Base-by-base conservation (phyloP, 2,797 vertebrate genomes). In the Cirrhinus molitorella region DNA sequence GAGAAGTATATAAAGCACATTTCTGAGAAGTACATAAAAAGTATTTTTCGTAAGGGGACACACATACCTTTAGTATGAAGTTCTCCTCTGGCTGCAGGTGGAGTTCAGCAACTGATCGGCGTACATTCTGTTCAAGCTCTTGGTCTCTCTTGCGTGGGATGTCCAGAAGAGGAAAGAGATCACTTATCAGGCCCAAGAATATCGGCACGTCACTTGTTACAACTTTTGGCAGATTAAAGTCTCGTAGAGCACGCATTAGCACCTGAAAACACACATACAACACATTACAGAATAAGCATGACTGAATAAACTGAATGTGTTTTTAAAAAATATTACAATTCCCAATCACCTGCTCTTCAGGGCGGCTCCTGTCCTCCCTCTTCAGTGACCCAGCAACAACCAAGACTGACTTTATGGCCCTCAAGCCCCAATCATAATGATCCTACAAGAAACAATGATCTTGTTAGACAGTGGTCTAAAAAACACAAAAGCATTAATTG, bases 181-280 rank as follows among this genome's bases (percentile, higher is more conserved):
- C 94, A 85, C 93, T 93, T 91, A 96, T 94, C 86, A 97, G 94
- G 85, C 94, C 94, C 81, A 95, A 89, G 91, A 97, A 97, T 89
- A 95, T 91, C 12, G 94, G 93, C 81, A 95, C 94, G 23, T 96
- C 95, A 21, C 93, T 96, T 88, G 93, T 96, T 87, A 96, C 92
- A 81, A 96, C 94, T 88, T 95, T 94, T n/a, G 95, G 94, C 88
- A 96, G 93, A 93, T 96, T 96, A 91, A 98, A 98, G 93, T 97
- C 96, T 90, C 95, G 90, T 87, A 97, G 92, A 13, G 93, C 94
- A 70, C 93, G 95, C 94, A 95, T 96, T 89, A 97, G 91, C 88
- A 95, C 94, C 94, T 94, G 76, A 28, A 73, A 78, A 53, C 16
- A 66, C n/a, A 19, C 19, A 12, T 5, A 2, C 0, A 17, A 7